Evolutionary conservation across 2,797 vertebrate species (phyloP).

Genomic region (Microctenopoma lineatum): DNA sequence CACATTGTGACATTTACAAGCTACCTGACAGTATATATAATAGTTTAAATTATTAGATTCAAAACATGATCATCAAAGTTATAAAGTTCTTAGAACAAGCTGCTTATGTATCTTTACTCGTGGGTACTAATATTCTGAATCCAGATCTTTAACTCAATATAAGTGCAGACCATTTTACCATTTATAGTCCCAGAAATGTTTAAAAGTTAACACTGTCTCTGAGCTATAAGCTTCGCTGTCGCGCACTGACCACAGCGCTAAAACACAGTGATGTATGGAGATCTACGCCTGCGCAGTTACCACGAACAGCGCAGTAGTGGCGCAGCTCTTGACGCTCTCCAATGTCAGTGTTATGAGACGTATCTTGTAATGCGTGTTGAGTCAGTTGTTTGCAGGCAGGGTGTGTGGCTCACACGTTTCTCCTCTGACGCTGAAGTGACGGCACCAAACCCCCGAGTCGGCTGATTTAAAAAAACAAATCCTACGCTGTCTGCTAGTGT

Average conservation of each 20-base stretch:
- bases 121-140: too few species aligned
- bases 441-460: background rate
- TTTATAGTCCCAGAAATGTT: too few species aligned
- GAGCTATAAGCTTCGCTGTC: background rate
- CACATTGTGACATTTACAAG: too few species aligned
- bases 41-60: too few species aligned
- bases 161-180: too few species aligned
- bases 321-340: slow-evolving; percentile 37
- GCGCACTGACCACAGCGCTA: rapidly evolving
- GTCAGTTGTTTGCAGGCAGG: background rate
- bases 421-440: background rate
- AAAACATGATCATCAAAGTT: too few species aligned
- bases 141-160: too few species aligned
- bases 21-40: too few species aligned
- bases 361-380: slow-evolving; percentile 42
- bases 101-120: too few species aligned
- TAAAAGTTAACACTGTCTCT: too few species aligned
- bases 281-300: slow-evolving; percentile 30
- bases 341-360: slow-evolving; percentile 65
- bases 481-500: slow-evolving; percentile 7
- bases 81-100: too few species aligned
- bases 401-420: slow-evolving; percentile 10
- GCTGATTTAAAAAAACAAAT: background rate
- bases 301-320: background rate
- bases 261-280: rapidly evolving